These are phyloP conservation scores for Oikopleura dioica DNA, from an alignment of 23 tunicate genomes.

Conservation along the genomic window DNA sequence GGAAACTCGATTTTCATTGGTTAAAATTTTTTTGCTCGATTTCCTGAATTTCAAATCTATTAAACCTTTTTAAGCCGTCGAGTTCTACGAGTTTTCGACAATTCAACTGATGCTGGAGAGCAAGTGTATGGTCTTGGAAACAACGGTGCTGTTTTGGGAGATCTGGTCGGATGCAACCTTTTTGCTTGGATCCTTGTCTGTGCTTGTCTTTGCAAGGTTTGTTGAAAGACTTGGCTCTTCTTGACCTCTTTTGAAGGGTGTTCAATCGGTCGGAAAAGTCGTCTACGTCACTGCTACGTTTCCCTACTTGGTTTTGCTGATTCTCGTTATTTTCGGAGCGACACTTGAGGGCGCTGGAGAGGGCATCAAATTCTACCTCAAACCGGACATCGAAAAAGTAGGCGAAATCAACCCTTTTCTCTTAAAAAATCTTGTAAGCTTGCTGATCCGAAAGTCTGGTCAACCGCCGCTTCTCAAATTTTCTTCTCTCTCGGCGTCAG, in stretches of 20 bases:
- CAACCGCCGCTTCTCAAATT: slow-evolving; percentile 85
- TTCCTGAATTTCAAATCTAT: no score
- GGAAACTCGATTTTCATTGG: no score
- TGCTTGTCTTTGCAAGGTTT: not conserved
- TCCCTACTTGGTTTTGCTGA: not conserved
- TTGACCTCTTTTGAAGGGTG: no score
- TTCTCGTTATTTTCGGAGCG: slow-evolving; percentile 9
- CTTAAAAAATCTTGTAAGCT: slow-evolving; percentile 47
- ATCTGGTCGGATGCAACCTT: not conserved
- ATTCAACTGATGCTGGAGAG: not conserved
- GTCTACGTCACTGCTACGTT: slow-evolving; percentile 7
- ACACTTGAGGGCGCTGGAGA: slow-evolving; percentile 9
- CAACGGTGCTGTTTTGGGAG: not conserved
- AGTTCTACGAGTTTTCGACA: not conserved
- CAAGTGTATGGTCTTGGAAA: not conserved
- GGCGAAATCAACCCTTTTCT: no score
- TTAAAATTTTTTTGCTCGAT: no score
- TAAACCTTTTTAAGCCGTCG: not conserved
- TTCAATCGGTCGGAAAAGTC: slow-evolving; percentile 1
- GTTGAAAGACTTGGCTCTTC: no score
- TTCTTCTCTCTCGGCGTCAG: slow-evolving; percentile 77
- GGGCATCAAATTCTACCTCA: not conserved
- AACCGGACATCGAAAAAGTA: not conserved
- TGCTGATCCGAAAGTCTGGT: slow-evolving; percentile 42
- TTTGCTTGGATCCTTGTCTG: not conserved